A percentile compares a stretch with the other conserved stretches of the same genome.
These are phyloP conservation scores for Eremophila alpestris DNA, from an alignment of 2,797 vertebrate species.

Conservation along the genomic window DNA sequence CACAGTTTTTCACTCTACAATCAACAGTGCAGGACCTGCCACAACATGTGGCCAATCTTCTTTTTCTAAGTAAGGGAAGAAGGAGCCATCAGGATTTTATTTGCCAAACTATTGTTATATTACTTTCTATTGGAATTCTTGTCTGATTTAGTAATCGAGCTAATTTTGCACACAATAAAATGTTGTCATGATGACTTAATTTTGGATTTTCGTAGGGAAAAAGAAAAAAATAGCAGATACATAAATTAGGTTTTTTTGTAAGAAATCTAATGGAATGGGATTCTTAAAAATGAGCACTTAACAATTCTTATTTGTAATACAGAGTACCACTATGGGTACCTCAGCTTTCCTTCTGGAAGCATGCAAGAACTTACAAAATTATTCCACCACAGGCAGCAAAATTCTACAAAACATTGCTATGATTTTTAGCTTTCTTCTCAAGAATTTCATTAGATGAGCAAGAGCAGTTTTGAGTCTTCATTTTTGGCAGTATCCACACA, in stretches of 20 bases:
- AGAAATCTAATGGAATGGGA: background rate
- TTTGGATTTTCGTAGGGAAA: background rate
- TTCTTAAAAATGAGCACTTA: background rate
- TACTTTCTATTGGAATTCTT: conserved; percentile 28
- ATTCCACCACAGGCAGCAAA: background rate
- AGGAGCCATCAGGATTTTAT: conserved; percentile 14
- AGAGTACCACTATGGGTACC: background rate
- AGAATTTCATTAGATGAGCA: background rate
- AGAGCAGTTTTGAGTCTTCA: background rate
- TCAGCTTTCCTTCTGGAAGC: background rate
- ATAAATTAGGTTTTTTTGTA: conserved; percentile 21
- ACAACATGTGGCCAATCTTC: background rate
- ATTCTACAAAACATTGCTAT: background rate
- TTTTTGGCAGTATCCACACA: background rate
- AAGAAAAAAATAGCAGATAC: background rate
- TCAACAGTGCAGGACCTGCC: background rate
- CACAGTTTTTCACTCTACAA: background rate
- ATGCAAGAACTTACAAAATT: background rate
- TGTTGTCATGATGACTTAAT: conserved; percentile 39
- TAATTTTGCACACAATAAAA: conserved; percentile 57
- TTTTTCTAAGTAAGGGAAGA: background rate
- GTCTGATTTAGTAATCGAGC: background rate
- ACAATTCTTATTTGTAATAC: background rate
- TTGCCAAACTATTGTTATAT: conserved; percentile 43
- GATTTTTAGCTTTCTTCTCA: background rate